These are phyloP conservation scores for Callospermophilus lateralis DNA, from an alignment of 2,113 vertebrate genomes.

Conservation along the genomic window DNA sequence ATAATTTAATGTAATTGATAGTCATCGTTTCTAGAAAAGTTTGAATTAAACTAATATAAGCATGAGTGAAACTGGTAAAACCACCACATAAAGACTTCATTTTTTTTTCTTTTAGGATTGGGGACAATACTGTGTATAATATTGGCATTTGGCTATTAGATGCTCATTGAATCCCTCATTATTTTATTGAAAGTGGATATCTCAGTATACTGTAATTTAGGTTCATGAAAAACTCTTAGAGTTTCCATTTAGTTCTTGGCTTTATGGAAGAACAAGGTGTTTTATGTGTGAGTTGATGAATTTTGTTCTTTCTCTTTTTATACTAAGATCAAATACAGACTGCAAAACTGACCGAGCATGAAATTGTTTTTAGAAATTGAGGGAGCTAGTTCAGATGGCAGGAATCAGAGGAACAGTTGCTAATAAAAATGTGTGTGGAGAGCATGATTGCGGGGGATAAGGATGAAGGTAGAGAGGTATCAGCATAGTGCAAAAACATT, in stretches of 20 bases:
- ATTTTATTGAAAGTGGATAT: constrained; percentile 61
- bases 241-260: constrained; percentile 60
- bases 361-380: constrained; percentile 86
- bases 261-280: constrained; percentile 61
- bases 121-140: constrained; percentile 44
- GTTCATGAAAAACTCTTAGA: constrained; percentile 67
- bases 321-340: constrained; percentile 81
- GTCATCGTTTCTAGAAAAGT: constrained; percentile 75
- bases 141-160: constrained; percentile 27
- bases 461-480: constrained; percentile 16
- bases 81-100: constrained; percentile 53
- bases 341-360: constrained; percentile 79
- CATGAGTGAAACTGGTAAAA: constrained; percentile 78
- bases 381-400: constrained; percentile 64
- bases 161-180: constrained; percentile 30
- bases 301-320: constrained; percentile 76
- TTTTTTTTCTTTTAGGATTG: constrained; percentile 33
- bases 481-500: neutral
- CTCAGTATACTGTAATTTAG: constrained; percentile 43
- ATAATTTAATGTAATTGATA: constrained; percentile 83
- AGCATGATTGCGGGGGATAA: neutral
- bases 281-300: constrained; percentile 74
- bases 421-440: constrained; percentile 60
- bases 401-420: constrained; percentile 69
- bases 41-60: constrained; percentile 76